phyloP scores from a whole-genome alignment of 1,140 invertebrate genomes.

The Scaptodrosophila lebanonensis region DNA sequence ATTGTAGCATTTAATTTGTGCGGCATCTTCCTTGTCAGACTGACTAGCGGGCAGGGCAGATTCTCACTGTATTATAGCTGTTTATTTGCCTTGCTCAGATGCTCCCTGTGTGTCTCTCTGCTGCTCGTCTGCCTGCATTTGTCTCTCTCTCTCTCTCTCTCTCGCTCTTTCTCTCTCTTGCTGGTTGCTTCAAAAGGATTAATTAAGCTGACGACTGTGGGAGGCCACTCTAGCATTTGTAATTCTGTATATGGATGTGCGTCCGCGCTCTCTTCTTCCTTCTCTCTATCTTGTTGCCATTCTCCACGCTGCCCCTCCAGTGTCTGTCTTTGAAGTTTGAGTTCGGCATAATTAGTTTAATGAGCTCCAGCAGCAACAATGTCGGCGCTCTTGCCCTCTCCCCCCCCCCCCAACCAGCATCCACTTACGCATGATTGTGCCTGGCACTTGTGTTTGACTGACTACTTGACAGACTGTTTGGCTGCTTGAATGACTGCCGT shows the following conservation, averaged over 20 bases:
- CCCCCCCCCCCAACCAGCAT: not conserved
- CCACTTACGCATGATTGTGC: not conserved
- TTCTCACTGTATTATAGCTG: conserved; percentile 59
- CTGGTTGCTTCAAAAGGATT: conserved; percentile 14
- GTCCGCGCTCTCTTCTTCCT: not conserved
- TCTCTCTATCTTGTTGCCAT: not conserved
- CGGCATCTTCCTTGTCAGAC: conserved; percentile 30
- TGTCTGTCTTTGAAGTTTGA: conserved; percentile 53
- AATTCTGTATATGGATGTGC: no score
- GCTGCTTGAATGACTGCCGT: no score
- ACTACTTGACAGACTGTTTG: no score
- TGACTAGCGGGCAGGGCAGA: conserved; percentile 11
- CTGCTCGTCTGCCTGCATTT: conserved; percentile 9
- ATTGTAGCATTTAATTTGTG: conserved; percentile 71
- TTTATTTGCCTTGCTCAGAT: conserved; percentile 57
- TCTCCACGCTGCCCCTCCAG: not conserved
- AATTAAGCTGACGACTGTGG: conserved; percentile 12
- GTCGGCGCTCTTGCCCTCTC: conserved; percentile 9
- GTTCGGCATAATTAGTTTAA: conserved; percentile 69
- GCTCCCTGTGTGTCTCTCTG: conserved; percentile 19
- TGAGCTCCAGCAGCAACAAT: conserved; percentile 65
- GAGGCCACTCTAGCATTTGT: not conserved
- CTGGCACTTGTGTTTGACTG: not conserved
- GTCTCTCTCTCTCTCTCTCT: conserved; percentile 5
- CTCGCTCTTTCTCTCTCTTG: conserved; percentile 10